phyloP scores from a whole-genome alignment of 1,140 invertebrate species.

The Drosophila gunungcola region DNA sequence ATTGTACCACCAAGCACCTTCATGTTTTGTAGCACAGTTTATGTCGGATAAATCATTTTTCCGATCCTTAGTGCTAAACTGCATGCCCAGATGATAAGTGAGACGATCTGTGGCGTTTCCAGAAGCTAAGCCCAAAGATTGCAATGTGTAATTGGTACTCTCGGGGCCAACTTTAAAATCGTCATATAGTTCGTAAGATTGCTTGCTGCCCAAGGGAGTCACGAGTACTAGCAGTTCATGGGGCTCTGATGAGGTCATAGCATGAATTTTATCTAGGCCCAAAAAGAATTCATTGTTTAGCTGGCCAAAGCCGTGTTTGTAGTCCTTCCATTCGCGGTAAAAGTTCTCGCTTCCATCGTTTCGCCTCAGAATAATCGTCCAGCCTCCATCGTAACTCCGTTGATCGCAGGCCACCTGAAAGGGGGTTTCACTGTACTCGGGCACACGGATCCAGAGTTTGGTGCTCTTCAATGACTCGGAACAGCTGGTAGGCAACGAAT shows the following conservation, averaged over 20 bases:
- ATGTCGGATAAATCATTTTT: background rate
- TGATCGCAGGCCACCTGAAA: background rate
- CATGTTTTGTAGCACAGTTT: background rate
- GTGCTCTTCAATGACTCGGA: background rate
- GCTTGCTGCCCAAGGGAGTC: background rate
- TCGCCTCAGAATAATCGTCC: background rate
- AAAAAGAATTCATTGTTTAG: background rate
- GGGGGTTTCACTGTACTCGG: background rate
- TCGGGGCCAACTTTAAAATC: background rate
- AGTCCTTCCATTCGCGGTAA: background rate
- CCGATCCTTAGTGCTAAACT: background rate
- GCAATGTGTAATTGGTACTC: background rate
- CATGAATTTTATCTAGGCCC: background rate
- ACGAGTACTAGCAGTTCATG: background rate
- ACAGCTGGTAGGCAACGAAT: background rate
- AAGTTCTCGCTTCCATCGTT: background rate
- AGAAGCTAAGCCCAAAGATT: background rate
- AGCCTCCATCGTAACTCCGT: background rate
- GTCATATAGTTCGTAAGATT: background rate
- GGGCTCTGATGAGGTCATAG: background rate
- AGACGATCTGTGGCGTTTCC: background rate
- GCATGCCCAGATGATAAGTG: background rate
- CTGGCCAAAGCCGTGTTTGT: background rate
- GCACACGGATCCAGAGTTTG: background rate
- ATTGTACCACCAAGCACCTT: background rate